phyloP scores from a whole-genome alignment of 2,888 invertebrate species.

The Diadromus collaris region DNA sequence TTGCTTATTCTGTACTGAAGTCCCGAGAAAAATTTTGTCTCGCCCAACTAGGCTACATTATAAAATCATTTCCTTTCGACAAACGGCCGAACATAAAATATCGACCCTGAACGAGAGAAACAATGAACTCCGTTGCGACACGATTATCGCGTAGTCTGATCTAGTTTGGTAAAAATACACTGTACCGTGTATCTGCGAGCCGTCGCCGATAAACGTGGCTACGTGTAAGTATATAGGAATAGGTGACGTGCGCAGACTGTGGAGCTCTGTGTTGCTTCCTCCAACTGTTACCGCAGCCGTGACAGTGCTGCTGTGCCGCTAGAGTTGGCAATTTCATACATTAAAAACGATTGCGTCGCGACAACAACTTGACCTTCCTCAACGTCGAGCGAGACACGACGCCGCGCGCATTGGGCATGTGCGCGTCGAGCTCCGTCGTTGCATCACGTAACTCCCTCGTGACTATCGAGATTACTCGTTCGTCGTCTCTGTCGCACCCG shows the following conservation, averaged over 20 bases:
- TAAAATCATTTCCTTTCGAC: background rate
- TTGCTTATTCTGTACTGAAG: too few species aligned
- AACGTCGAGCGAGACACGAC: conserved; percentile 47
- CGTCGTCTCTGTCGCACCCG: background rate
- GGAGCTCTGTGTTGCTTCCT: background rate
- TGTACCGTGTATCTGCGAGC: too few species aligned
- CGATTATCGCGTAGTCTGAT: background rate
- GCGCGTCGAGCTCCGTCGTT: conserved; percentile 36
- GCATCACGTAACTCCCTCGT: conserved; percentile 54
- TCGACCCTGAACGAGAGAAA: background rate
- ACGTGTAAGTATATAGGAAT: background rate
- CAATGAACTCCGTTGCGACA: background rate
- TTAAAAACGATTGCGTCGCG: conserved; percentile 48
- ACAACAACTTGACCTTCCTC: conserved; percentile 56
- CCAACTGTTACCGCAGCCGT: background rate
- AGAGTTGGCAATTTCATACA: conserved; percentile 19
- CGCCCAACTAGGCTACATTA: too few species aligned
- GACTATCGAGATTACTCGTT: conserved; percentile 30
- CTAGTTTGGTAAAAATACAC: too few species aligned
- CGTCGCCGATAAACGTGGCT: background rate
- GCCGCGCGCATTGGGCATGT: conserved; percentile 39
- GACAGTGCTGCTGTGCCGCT: conserved; percentile 27
- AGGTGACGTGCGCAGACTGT: conserved; percentile 20
- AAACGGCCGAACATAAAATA: background rate
- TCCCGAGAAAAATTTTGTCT: too few species aligned